Evolutionary conservation across 2,797 vertebrate species (phyloP).

Genomic region (Phataginus tricuspis): DNA sequence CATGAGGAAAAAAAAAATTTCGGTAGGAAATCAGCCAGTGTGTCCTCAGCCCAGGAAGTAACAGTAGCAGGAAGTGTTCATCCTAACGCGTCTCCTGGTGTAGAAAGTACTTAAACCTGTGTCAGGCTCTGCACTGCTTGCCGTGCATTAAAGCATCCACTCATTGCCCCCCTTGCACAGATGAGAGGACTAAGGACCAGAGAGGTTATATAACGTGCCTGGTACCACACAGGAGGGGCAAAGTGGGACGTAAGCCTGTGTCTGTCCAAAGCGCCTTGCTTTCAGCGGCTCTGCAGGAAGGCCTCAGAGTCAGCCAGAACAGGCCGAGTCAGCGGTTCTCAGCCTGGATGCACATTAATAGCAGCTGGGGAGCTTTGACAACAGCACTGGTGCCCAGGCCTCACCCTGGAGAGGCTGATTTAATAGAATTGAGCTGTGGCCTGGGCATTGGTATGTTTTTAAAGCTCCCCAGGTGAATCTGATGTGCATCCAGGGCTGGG

Average conservation of each 20-base stretch:
- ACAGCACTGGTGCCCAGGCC: neutral
- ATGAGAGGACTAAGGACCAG: neutral
- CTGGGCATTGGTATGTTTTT: neutral
- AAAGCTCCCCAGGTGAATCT: conserved; percentile 37
- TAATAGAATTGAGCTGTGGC: conserved; percentile 14
- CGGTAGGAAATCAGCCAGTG: neutral
- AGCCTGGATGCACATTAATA: neutral
- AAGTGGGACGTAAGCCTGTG: neutral
- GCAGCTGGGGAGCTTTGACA: neutral
- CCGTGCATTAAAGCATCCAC: neutral
- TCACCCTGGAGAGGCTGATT: neutral
- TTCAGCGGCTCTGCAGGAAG: neutral
- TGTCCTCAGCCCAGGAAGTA: neutral
- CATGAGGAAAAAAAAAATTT: neutral
- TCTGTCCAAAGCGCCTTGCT: neutral
- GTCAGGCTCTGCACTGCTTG: neutral
- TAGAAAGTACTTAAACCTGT: neutral
- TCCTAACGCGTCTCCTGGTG: fast-evolving
- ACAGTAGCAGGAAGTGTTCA: neutral
- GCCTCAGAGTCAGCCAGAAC: neutral
- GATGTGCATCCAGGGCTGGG: neutral
- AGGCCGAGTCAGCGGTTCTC: neutral
- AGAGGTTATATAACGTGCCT: neutral
- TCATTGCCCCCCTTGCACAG: neutral
- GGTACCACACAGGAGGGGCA: neutral